A percentile compares a stretch with the other conserved stretches of the same genome.
phyloP scores from a whole-genome alignment of 2,888 invertebrate genomes.

The Diarsia dahlii region DNA sequence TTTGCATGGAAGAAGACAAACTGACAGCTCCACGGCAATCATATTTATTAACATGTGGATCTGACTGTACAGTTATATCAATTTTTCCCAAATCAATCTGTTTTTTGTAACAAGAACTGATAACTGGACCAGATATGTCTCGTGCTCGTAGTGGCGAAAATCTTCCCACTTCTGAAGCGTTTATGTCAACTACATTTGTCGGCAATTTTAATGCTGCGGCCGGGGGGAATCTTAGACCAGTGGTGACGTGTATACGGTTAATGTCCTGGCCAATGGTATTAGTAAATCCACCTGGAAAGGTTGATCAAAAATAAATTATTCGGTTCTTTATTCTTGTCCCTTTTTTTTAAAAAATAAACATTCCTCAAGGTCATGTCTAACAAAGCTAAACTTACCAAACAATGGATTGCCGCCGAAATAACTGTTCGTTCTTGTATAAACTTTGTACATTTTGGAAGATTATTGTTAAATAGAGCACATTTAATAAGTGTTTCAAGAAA shows the following conservation, averaged over 20 bases:
- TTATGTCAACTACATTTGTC: slow-evolving; percentile 91
- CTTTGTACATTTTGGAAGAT: slow-evolving; percentile 60
- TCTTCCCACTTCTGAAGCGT: slow-evolving; percentile 91
- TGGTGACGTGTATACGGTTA: slow-evolving; percentile 88
- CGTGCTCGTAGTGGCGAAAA: slow-evolving; percentile 92
- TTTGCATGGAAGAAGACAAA: slow-evolving; percentile 93
- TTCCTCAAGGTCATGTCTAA: slow-evolving; percentile 40
- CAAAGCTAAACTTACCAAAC: slow-evolving; percentile 62
- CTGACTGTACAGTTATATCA: slow-evolving; percentile 83
- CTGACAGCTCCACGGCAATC: slow-evolving; percentile 93
- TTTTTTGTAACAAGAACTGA: slow-evolving; percentile 86
- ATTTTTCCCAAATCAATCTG: slow-evolving; percentile 73
- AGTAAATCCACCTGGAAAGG: slow-evolving; percentile 72
- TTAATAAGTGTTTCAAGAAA: not conserved
- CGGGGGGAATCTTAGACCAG: slow-evolving; percentile 88
- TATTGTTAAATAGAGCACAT: slow-evolving; percentile 7
- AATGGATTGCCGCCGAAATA: slow-evolving; percentile 57
- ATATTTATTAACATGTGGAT: slow-evolving; percentile 92
- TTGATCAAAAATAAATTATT: slow-evolving; percentile 18
- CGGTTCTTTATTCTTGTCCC: slow-evolving; percentile 1
- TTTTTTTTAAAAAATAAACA: slow-evolving; percentile 36
- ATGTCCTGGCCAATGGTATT: slow-evolving; percentile 79
- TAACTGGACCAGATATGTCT: slow-evolving; percentile 92
- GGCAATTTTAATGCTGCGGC: slow-evolving; percentile 91
- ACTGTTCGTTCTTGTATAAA: slow-evolving; percentile 58